Base-by-base conservation (phyloP, 2,113 vertebrate species). In the Etheostoma cragini region DNA sequence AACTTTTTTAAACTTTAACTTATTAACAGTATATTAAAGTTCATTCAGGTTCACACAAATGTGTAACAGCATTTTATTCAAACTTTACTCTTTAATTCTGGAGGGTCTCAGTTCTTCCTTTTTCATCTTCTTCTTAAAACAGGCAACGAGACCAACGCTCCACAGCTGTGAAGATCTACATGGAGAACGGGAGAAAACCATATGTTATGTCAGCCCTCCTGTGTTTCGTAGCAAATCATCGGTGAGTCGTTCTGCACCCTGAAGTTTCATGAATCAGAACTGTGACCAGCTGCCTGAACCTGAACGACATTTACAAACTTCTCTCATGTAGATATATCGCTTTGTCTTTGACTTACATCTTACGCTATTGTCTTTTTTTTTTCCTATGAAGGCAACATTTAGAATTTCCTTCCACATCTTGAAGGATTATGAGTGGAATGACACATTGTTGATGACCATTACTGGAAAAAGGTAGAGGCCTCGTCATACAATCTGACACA, bases 201-300 rank as follows among this genome's bases (percentile, higher is more conserved):
- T 46, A 8, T 96, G 94, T 71, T 69, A 86, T 0, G 45, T 96
- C 80, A 95, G 84, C 82, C 88, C 47, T 52, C 95, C 94, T 2
- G 93, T 95, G 26, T 96, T 90, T 21, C 91, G 77, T 53, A 91
- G 90, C 53, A 16, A 45, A 52, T 88, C 90, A 7, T 2, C 0
- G 0, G 95, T 96, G 83, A 93, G 91, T 89, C 46, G 57, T 6
- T 33, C 14, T 42, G 63, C 24, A 73, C 21, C 13, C 22, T 13
- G 7, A 60, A 62, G 16, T 35, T 26, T 21, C 62, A 63, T 4
- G 52, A 66, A 56, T 24, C 4, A 38, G 38, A 81, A 35, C 21
- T 67, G 15, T 53, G 21, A 72, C 8, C 24, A 19, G 38, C 49
- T 22, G 2, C 11, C 35, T 26, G 3, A 76, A 38, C 11, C 12